Evolutionary conservation across 2,113 vertebrate genomes (phyloP).

Genomic region (Bos javanicus): DNA sequence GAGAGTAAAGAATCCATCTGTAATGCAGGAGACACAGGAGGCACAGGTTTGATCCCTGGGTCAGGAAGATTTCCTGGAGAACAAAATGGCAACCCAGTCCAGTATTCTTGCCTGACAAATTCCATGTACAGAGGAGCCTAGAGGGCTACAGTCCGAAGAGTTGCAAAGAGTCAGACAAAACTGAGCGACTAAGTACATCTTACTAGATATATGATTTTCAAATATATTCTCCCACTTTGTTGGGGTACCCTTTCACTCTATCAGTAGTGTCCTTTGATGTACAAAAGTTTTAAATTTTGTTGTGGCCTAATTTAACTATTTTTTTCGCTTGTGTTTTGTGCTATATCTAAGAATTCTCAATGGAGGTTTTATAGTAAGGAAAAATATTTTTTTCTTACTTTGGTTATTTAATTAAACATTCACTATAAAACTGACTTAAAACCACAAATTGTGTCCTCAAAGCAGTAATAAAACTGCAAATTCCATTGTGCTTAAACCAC

Average conservation of each 20-base stretch:
- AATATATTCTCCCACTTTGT: constrained; percentile 8
- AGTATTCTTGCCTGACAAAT: background rate
- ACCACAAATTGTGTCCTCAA: background rate
- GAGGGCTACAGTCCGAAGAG: background rate
- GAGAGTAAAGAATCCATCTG: background rate
- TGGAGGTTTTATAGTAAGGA: background rate
- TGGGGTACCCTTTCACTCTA: background rate
- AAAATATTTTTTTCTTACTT: background rate
- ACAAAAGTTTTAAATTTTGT: constrained; percentile 22
- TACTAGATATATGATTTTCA: background rate
- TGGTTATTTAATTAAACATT: constrained; percentile 32
- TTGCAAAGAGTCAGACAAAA: background rate
- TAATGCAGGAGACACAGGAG: background rate
- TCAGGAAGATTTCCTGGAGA: background rate
- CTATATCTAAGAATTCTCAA: background rate
- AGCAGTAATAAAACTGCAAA: background rate
- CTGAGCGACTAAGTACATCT: background rate
- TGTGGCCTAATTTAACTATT: background rate
- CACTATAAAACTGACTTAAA: constrained; percentile 20
- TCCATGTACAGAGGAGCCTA: background rate
- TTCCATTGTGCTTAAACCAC: background rate
- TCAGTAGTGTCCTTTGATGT: background rate
- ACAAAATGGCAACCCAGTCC: background rate
- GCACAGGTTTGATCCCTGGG: background rate
- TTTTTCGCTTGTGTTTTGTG: background rate